A percentile compares a stretch with the other conserved stretches of the same genome.
phyloP scores from a whole-genome alignment of 2,888 invertebrate genomes.

The Ormyrus pomaceus region DNA sequence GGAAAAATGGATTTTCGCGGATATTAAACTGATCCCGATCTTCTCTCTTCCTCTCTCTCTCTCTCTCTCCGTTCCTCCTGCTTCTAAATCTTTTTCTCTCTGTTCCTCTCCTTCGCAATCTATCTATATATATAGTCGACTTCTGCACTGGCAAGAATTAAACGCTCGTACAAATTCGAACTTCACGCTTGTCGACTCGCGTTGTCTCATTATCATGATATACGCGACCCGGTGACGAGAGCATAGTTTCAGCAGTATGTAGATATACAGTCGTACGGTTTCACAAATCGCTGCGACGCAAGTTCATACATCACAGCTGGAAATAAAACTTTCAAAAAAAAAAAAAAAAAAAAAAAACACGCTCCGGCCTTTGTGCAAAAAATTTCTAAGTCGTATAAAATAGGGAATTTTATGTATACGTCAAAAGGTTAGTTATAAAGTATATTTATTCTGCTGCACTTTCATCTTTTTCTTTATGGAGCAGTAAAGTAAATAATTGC shows the following conservation, averaged over 20 bases:
- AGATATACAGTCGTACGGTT: background rate
- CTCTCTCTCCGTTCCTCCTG: background rate
- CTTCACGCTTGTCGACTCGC: constrained; percentile 38
- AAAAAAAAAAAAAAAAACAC: too few relatives aligned
- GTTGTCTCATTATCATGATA: constrained; percentile 47
- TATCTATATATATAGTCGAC: background rate
- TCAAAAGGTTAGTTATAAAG: too few relatives aligned
- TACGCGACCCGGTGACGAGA: background rate
- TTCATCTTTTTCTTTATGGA: too few relatives aligned
- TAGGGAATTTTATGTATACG: too few relatives aligned
- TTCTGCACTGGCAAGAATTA: constrained; percentile 18
- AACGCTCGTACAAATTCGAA: constrained; percentile 40
- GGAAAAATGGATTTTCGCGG: constrained; percentile 53
- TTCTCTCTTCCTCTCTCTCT: constrained; percentile 16
- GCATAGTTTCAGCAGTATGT: background rate
- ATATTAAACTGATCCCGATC: constrained; percentile 47
- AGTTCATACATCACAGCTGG: too few relatives aligned
- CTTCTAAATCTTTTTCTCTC: background rate
- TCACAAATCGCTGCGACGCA: background rate
- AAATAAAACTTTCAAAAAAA: too few relatives aligned
- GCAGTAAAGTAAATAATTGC: too few relatives aligned
- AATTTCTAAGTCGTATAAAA: too few relatives aligned
- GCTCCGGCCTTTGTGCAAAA: too few relatives aligned
- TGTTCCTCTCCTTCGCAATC: background rate
- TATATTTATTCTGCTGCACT: too few relatives aligned